phyloP scores from a whole-genome alignment of 53 echinoderm and acorn worm species.

The Holothuria scabra region DNA sequence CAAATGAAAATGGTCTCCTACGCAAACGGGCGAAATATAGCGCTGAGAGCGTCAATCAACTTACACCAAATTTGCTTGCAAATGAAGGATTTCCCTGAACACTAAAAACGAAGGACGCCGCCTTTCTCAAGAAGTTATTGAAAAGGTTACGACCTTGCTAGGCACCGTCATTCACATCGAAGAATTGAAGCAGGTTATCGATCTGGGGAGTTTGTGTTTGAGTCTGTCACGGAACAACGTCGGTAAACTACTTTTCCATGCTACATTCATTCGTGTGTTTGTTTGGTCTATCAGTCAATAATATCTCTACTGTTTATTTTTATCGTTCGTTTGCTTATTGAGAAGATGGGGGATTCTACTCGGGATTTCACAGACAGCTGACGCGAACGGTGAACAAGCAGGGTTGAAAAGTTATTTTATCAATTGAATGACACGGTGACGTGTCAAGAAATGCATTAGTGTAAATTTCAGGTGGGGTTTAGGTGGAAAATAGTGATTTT shows the following conservation, averaged over 20 bases:
- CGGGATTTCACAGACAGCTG: too few species aligned
- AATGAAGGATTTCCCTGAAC: neutral
- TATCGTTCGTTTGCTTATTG: neutral
- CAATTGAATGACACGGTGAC: too few species aligned
- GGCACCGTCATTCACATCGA: neutral
- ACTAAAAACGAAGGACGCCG: constrained; percentile 11
- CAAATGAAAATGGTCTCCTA: too few species aligned
- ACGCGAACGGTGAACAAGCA: too few species aligned
- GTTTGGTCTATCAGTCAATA: constrained; percentile 41
- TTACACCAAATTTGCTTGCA: too few species aligned
- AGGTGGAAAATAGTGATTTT: too few species aligned
- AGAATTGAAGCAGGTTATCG: constrained; percentile 25
- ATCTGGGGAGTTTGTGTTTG: neutral
- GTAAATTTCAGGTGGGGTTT: too few species aligned
- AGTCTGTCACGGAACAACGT: neutral
- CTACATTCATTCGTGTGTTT: constrained; percentile 7
- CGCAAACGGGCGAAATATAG: too few species aligned
- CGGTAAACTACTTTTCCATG: constrained; percentile 3
- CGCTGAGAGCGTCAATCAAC: too few species aligned
- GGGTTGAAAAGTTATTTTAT: too few species aligned
- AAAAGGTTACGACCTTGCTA: constrained; percentile 10
- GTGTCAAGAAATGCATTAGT: too few species aligned
- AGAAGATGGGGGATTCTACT: too few species aligned
- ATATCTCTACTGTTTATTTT: constrained; percentile 12
- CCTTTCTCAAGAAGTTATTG: constrained; percentile 13